Evolutionary conservation across 2,797 vertebrate genomes (phyloP), one percentile per base, ranked within the genome.

Genomic region (Lithobates sylvaticus): DNA sequence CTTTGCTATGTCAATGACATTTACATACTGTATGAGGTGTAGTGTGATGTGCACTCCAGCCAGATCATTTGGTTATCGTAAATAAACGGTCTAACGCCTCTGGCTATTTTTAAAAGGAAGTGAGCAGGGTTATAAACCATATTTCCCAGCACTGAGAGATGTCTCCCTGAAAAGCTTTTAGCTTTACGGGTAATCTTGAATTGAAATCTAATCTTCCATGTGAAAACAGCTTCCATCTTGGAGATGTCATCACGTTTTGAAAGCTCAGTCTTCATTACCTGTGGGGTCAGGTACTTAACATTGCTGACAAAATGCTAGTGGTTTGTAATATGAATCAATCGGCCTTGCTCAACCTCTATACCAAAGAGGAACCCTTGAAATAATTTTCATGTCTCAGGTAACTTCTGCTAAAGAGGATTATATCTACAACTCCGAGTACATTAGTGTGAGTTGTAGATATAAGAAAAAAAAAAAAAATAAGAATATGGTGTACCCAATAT

Each of bases 181-280:
- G 26, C 26, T 29, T 67, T 67, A 29, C 65, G 3, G 26, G 65
- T 67, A 67, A 67, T 67, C 27, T 67, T 27, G 65, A 67, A 12
- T 15, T 67, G 65, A 67, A 67, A 67, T 29, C n/a, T 29, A 29
- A 67, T 67, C 65, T 29, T 29, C 26, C 27, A 29, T 67, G 65
- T 67, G 65, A 26, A 67, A 67, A 67, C 65, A 67, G 26, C 65
- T 67, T 67, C 65, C 65, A 67, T 67, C 27, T 67, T 67, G n/a
- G 26, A 67, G 65, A 67, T 67, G 65, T 67, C 65, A 67, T 67
- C 26, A 67, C 65, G 3, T 67, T 67, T 29, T 67, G 65, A 67
- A 26, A 67, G 65, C 13, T 67, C 65, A 67, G 65, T 29, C 27
- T 67, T 67, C 65, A 67, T 67, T 67, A 67, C 65, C 65, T 67